Percentiles rank a stretch among this genome's conserved stretches.
Evolutionary conservation across 1,140 invertebrate genomes (phyloP).

Genomic region (Brachionus calyciflorus): DNA sequence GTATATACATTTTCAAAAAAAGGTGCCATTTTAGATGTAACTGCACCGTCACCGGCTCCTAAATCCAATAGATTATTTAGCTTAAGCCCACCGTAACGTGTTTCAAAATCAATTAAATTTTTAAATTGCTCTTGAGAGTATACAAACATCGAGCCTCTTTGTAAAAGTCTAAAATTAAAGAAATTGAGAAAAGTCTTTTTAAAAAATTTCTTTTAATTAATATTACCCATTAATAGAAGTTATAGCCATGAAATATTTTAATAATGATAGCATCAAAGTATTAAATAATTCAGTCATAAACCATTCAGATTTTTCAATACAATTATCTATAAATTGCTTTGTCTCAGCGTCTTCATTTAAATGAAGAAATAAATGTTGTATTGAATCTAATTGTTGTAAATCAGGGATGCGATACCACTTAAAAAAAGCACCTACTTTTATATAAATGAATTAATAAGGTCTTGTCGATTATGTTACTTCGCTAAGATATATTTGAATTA

Average conservation of each 20-base stretch:
- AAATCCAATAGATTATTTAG: constrained; percentile 71
- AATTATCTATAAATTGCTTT: constrained; percentile 68
- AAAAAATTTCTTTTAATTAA: constrained; percentile 51
- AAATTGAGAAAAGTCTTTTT: not conserved
- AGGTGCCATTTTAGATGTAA: constrained; percentile 72
- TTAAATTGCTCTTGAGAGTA: constrained; percentile 74
- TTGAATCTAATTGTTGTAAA: not conserved
- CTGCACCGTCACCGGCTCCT: constrained; percentile 84
- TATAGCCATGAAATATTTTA: constrained; percentile 73
- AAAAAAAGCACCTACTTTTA: no score
- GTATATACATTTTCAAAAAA: constrained; percentile 70
- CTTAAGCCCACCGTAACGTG: constrained; percentile 51
- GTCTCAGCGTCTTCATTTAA: constrained; percentile 70
- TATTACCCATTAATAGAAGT: constrained; percentile 79
- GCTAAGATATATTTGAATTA: no score
- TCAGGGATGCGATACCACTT: constrained; percentile 24
- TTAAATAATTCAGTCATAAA: constrained; percentile 75
- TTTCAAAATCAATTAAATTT: constrained; percentile 63
- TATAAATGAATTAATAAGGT: no score
- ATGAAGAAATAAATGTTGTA: constrained; percentile 64
- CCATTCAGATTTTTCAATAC: constrained; percentile 71
- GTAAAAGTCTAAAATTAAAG: constrained; percentile 68
- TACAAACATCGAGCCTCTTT: constrained; percentile 87
- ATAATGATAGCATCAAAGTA: constrained; percentile 68
- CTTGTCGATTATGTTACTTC: no score